Percentiles rank a stretch among this genome's conserved stretches.
Conservation (phyloP, 2,888 invertebrate genomes). For the Xestia sexstrigata region DNA sequence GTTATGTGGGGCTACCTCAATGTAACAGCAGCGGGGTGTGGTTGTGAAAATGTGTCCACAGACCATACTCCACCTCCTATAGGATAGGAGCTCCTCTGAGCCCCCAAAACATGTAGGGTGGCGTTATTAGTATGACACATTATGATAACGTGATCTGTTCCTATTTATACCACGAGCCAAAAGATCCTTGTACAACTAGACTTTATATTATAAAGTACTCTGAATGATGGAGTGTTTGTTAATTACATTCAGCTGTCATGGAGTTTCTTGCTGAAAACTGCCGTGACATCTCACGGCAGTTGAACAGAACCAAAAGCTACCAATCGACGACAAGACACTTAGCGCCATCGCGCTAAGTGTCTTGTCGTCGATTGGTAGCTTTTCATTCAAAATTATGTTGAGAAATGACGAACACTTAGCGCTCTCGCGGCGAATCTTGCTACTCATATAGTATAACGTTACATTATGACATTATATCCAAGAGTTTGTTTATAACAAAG, state of each 20-base stretch:
- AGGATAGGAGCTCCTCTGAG: too few relatives aligned
- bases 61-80: too few relatives aligned
- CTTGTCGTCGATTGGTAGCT: neutral
- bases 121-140: neutral
- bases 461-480: constrained; percentile 12
- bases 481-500: neutral
- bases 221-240: neutral
- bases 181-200: neutral
- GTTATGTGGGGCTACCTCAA: too few relatives aligned
- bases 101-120: too few relatives aligned
- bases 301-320: too few relatives aligned
- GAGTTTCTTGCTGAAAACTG: neutral
- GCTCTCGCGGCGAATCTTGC: neutral
- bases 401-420: neutral
- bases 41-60: too few relatives aligned
- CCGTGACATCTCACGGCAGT: too few relatives aligned
- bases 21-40: too few relatives aligned
- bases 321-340: too few relatives aligned
- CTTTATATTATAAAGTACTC: constrained; percentile 1
- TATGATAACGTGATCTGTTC: neutral
- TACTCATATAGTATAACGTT: neutral
- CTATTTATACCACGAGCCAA: neutral
- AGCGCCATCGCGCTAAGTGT: neutral
- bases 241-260: neutral
- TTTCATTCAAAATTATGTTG: neutral